These are phyloP conservation scores for Melanostoma mellinum DNA, from an alignment of 2,888 invertebrate genomes.

Conservation along the genomic window DNA sequence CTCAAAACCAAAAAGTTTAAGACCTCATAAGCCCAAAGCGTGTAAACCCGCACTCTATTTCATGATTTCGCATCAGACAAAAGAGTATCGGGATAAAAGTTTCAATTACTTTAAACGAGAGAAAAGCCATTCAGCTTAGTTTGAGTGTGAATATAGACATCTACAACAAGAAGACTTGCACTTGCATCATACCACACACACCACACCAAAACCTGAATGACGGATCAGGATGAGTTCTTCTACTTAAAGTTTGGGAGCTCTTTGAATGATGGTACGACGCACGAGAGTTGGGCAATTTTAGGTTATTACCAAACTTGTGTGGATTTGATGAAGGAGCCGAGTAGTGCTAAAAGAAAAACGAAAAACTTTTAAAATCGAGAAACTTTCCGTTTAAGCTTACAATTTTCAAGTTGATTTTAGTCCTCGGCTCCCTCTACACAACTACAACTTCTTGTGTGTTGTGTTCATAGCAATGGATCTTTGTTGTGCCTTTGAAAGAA, in stretches of 20 bases:
- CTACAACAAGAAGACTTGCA: constrained; percentile 18
- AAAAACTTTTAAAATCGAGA: constrained; percentile 42
- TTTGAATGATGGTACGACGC: neutral
- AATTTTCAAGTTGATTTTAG: constrained; percentile 56
- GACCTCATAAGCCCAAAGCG: constrained; percentile 5
- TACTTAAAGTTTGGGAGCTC: neutral
- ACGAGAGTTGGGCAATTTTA: constrained; percentile 55
- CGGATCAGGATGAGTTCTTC: constrained; percentile 34
- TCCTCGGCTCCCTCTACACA: neutral
- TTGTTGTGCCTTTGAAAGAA: neutral
- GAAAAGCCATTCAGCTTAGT: constrained; percentile 5
- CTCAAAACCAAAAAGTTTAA: constrained; percentile 12
- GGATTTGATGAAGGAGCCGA: constrained; percentile 55
- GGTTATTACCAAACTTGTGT: constrained; percentile 67
- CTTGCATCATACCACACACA: constrained; percentile 1
- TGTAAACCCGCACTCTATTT: neutral
- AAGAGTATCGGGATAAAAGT: constrained; percentile 37
- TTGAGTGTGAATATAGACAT: neutral
- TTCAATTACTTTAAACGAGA: constrained; percentile 49
- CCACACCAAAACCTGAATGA: constrained; percentile 8
- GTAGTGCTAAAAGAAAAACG: constrained; percentile 27
- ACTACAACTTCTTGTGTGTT: neutral
- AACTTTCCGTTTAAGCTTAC: constrained; percentile 59
- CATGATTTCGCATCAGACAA: constrained; percentile 19
- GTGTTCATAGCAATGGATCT: constrained; percentile 30